Percentiles rank a stretch among this genome's conserved stretches.
Conservation (phyloP, 2,797 vertebrate species). For the Acipenser oxyrinchus region DNA sequence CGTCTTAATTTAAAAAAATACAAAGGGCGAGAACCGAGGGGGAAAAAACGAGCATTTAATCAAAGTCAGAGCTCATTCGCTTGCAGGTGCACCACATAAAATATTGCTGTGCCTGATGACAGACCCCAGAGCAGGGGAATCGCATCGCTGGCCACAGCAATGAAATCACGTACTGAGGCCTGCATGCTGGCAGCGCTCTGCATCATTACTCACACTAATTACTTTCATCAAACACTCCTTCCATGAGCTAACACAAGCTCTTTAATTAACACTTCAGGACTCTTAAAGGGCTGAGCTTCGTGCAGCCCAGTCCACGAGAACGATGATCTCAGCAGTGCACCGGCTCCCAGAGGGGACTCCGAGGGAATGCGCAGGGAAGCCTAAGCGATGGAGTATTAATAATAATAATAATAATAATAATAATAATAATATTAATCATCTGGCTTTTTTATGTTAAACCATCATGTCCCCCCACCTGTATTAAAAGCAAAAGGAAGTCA, state of each 20-base stretch:
- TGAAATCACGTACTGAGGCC: constrained; percentile 11
- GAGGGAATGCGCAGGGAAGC: not conserved
- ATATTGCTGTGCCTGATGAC: constrained; percentile 18
- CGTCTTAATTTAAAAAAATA: not conserved
- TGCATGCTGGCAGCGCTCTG: not conserved
- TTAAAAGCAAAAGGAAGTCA: too few relatives aligned
- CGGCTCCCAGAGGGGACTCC: not conserved
- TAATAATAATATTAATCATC: too few relatives aligned
- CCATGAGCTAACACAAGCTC: constrained; percentile 12
- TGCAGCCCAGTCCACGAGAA: not conserved
- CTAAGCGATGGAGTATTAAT: too few relatives aligned
- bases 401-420: too few relatives aligned
- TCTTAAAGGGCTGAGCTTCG: constrained; percentile 1
- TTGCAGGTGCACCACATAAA: constrained; percentile 27
- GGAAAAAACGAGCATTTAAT: constrained; percentile 14
- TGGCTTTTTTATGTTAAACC: too few relatives aligned
- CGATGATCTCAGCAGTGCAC: not conserved
- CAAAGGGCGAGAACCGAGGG: constrained; percentile 2
- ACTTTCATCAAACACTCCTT: constrained; percentile 12
- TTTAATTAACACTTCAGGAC: constrained; percentile 13
- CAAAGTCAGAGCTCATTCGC: constrained; percentile 2
- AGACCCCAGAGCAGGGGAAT: constrained; percentile 12
- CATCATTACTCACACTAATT: constrained; percentile 16
- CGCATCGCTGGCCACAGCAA: not conserved
- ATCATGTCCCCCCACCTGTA: too few relatives aligned